Base-by-base conservation (phyloP, 2,113 vertebrate genomes). In the Antidorcas marsupialis region DNA sequence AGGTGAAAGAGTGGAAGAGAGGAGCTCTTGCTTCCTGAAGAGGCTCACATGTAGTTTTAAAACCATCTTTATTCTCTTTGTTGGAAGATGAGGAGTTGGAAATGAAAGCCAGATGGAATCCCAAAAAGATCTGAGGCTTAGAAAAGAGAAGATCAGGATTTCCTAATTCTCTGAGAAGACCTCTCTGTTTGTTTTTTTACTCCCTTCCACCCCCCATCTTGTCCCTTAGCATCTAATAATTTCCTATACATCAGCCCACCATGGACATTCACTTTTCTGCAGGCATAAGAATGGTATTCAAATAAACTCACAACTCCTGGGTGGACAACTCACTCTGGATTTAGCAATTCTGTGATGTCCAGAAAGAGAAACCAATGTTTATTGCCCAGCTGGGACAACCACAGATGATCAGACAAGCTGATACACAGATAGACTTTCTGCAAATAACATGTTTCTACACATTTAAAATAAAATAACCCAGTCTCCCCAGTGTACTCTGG, bases 71-170 rank as follows among this genome's bases (percentile, higher is more conserved):
- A 3, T 95, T 97, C 74, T 96, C 91, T 94, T 95, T 95, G 45
- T 94, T 91, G 93, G 82, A 87, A 94, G 96, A 97, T 33, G 45
- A 89, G 91, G 47, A 90, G 62, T 93, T 78, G 88, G 93, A 96
- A 96, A 97, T 97, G 95, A 97, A 97, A 97, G 91, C 93, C 94
- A 98, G 95, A 94, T 87, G 91, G 91, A 89, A 84, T 79, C 81
- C 85, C 82, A 13, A 76, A 95, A 94, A 98, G 88, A 98, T 93
- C 62, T 86, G 91, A 93, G 91, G 81, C 91, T 97, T 94, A 64
- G 71, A 83, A 96, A 96, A 64, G 62, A 83, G 94, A 95, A 81
- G 92, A 84, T 87, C 55, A 55, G 83, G 86, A 62, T 97, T 97
- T 95, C 62, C 84, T 97, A 96, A 90, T 87, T 97, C 83, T 97